A percentile compares a stretch with the other conserved stretches of the same genome.
phyloP scores from a whole-genome alignment of 2,113 vertebrate genomes.

The Probosciger aterrimus region DNA sequence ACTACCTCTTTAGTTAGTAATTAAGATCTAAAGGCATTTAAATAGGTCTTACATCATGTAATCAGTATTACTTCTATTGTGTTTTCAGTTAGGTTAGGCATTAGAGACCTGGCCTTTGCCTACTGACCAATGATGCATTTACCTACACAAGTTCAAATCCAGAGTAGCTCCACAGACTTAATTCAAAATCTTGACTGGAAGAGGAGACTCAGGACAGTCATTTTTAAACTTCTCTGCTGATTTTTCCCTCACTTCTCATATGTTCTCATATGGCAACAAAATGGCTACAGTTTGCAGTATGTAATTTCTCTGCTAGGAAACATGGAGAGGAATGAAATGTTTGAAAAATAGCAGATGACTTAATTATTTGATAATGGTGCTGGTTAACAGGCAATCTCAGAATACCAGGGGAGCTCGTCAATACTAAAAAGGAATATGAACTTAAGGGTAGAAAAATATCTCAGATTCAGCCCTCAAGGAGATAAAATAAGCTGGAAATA shows the following conservation, averaged over 20 bases:
- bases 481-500: background rate
- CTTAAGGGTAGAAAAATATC: background rate
- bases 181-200: background rate
- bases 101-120: background rate
- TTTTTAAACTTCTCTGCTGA: background rate
- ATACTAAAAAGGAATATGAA: background rate
- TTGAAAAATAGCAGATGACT: conserved; percentile 24
- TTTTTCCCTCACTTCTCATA: background rate
- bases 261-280: background rate
- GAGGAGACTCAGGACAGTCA: background rate
- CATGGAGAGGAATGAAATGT: background rate
- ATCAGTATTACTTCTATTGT: background rate
- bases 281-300: background rate
- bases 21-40: background rate
- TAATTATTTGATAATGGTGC: background rate
- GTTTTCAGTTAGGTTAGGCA: background rate
- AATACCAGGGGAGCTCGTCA: background rate
- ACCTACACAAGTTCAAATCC: background rate
- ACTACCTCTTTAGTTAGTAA: background rate
- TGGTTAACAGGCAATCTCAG: background rate
- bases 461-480: background rate
- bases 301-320: background rate
- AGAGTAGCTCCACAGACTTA: background rate
- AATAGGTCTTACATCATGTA: background rate
- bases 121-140: background rate